Percentiles rank a stretch among this genome's conserved stretches.
Evolutionary conservation across 2,888 invertebrate genomes (phyloP).

Genomic region (Pterostichus niger): DNA sequence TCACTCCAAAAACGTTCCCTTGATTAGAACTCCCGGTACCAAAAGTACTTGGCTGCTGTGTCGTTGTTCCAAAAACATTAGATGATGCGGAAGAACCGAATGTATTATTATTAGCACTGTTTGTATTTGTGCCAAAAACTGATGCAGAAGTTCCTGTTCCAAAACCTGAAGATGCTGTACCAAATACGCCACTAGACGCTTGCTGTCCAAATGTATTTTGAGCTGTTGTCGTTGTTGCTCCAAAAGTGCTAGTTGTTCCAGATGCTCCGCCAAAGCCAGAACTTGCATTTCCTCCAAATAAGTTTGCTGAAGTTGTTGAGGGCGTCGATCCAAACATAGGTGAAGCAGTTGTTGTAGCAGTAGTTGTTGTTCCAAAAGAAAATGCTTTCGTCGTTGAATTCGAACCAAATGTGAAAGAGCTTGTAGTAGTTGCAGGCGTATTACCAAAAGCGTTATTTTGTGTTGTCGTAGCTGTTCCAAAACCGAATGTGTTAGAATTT

Average conservation of each 20-base stretch:
- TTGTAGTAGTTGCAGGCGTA: conserved; percentile 54
- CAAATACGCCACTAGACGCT: conserved; percentile 76
- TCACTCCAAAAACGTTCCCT: conserved; percentile 64
- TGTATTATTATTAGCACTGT: conserved; percentile 60
- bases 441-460: conserved; percentile 56
- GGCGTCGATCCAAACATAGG: conserved; percentile 67
- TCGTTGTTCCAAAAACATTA: conserved; percentile 55
- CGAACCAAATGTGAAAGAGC: conserved; percentile 52
- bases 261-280: conserved; percentile 61
- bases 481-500: conserved; percentile 46
- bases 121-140: conserved; percentile 42
- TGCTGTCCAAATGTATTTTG: conserved; percentile 70
- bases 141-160: conserved; percentile 57
- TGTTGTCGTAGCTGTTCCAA: conserved; percentile 46
- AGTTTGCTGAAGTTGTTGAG: conserved; percentile 65
- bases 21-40: conserved; percentile 40
- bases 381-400: conserved; percentile 59
- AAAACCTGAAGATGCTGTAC: conserved; percentile 71
- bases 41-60: conserved; percentile 51
- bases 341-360: conserved; percentile 53
- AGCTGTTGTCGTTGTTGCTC: conserved; percentile 60
- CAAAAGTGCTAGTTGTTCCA: conserved; percentile 60
- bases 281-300: conserved; percentile 52
- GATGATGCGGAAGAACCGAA: conserved; percentile 67
- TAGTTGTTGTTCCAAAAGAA: conserved; percentile 63